Evolutionary conservation across 2,888 invertebrate genomes (phyloP).

Genomic region (Drosophila meridionalis): DNA sequence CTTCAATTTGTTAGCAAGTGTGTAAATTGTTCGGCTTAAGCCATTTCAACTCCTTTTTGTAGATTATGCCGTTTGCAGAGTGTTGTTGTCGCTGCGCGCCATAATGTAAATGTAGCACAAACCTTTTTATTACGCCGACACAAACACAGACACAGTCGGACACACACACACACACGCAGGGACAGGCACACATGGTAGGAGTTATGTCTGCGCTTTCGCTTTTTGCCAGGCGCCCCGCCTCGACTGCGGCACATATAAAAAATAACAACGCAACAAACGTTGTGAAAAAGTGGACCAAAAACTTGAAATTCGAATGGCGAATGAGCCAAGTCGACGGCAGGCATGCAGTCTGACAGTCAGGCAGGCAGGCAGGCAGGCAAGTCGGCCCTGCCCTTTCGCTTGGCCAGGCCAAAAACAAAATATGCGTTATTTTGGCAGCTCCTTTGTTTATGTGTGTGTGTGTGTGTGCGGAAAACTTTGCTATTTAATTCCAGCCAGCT

Average conservation of each 20-base stretch:
- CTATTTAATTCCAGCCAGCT: conserved; percentile 71
- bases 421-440: conserved; percentile 66
- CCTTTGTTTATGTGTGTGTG: conserved; percentile 21
- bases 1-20: conserved; percentile 1
- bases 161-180: conserved; percentile 21
- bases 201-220: conserved; percentile 79
- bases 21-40: conserved; percentile 14
- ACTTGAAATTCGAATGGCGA: conserved; percentile 64
- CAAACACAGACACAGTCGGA: conserved; percentile 26
- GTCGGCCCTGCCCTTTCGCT: conserved; percentile 42
- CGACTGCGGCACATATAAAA: conserved; percentile 47
- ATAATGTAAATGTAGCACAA: conserved; percentile 81
- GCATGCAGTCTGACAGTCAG: neutral
- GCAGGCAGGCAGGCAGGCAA: neutral
- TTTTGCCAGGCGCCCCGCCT: conserved; percentile 52
- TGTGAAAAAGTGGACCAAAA: conserved; percentile 73
- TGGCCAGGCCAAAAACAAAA: conserved; percentile 58
- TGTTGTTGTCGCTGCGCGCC: conserved; percentile 71
- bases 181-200: conserved; percentile 54
- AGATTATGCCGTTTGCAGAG: conserved; percentile 76
- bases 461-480: conserved; percentile 55
- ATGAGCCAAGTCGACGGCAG: conserved; percentile 40
- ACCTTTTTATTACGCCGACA: conserved; percentile 76
- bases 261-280: conserved; percentile 62
- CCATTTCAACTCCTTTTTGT: conserved; percentile 39